Evolutionary conservation across 1,140 invertebrate genomes (phyloP), one percentile per base, ranked within the genome.

Genomic region (Brachionus paranguensis): DNA sequence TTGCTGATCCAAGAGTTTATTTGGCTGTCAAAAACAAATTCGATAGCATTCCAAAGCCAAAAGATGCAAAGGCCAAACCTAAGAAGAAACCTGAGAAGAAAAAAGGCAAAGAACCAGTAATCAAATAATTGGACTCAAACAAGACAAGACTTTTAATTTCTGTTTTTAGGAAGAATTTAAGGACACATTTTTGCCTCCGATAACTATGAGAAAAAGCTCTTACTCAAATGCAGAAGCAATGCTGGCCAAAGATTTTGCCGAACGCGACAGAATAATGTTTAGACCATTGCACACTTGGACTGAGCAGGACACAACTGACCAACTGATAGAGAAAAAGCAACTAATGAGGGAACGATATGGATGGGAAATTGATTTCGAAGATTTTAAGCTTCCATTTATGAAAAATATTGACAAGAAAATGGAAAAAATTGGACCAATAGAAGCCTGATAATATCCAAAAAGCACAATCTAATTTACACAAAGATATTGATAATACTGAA

Each of bases 341-440:
- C 6, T 45, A 29, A 41, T 55, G 41, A 41, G 83, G 11, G 70
- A 84, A 24, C 29, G 78, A 50, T 85, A 76, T 50, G 85, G 85
- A 20, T 90, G 88, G 89, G 88, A 89, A 68, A 87, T 89, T n/a
- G 89, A 90, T 85, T 90, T 90, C 86, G 85, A 86, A 33, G 89
- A 90, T 85, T 90, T 89, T 86, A 84, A 89, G 78, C 89, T 89
- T 88, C 89, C 89, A 43, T 90, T 90, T 85, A 85, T 88, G 20
- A 88, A 87, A 85, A 90, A 90, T 85, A 78, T 89, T 53, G 60
- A 41, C 12, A 84, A 85, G 14, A 85, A 83, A 85, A 45, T 85
- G 17, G 85, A 84, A 64, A 83, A 85, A 41, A 43, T 64, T 33
- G 84, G 85, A 79, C 74, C 50, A 14, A 55, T 60, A n/a, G 78